A percentile compares a stretch with the other conserved stretches of the same genome.
Evolutionary conservation across 2,797 vertebrate species (phyloP).

Genomic region (Epinephelus malabaricus): DNA sequence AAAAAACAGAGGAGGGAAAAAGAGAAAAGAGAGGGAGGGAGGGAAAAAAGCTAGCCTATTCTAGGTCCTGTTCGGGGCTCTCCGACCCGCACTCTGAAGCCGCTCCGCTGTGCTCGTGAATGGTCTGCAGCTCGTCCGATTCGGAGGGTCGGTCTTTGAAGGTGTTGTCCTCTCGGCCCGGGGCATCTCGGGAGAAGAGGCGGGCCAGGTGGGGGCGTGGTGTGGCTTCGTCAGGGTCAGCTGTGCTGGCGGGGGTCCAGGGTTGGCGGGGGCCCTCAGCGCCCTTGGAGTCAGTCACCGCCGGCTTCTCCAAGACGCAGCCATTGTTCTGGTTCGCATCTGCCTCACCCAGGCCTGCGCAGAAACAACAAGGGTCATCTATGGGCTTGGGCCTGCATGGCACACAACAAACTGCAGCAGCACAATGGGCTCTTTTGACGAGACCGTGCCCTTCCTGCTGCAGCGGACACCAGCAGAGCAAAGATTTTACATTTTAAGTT

Average conservation of each 20-base stretch:
- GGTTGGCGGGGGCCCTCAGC: slow-evolving; percentile 88
- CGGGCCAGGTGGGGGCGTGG: slow-evolving; percentile 98
- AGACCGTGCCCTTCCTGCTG: slow-evolving; percentile 63
- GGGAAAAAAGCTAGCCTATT: slow-evolving; percentile 83
- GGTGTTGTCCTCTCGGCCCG: slow-evolving; percentile 99
- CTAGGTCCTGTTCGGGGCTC: slow-evolving; percentile 92
- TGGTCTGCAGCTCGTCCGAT: slow-evolving; percentile 99
- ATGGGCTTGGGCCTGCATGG: slow-evolving; percentile 89
- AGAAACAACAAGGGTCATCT: slow-evolving; percentile 94
- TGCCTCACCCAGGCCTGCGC: slow-evolving; percentile 93
- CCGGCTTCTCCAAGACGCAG: slow-evolving; percentile 90
- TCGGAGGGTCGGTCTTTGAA: slow-evolving; percentile 99
- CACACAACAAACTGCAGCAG: slow-evolving; percentile 81
- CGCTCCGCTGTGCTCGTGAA: slow-evolving; percentile 93
- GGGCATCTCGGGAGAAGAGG: slow-evolving; percentile 99
- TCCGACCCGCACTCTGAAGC: slow-evolving; percentile 90
- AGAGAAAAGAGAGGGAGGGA: slow-evolving; percentile 58
- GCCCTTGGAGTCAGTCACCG: slow-evolving; percentile 95
- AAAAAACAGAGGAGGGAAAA: slow-evolving; percentile 54
- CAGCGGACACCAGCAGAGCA: slow-evolving; percentile 48
- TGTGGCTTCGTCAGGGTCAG: slow-evolving; percentile 87
- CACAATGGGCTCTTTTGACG: slow-evolving; percentile 87
- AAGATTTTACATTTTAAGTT: slow-evolving; percentile 35
- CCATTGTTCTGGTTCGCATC: slow-evolving; percentile 98
- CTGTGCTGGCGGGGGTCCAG: slow-evolving; percentile 90